These are phyloP conservation scores for Hoplodrina ambigua DNA, from an alignment of 2,888 invertebrate species.

Conservation along the genomic window DNA sequence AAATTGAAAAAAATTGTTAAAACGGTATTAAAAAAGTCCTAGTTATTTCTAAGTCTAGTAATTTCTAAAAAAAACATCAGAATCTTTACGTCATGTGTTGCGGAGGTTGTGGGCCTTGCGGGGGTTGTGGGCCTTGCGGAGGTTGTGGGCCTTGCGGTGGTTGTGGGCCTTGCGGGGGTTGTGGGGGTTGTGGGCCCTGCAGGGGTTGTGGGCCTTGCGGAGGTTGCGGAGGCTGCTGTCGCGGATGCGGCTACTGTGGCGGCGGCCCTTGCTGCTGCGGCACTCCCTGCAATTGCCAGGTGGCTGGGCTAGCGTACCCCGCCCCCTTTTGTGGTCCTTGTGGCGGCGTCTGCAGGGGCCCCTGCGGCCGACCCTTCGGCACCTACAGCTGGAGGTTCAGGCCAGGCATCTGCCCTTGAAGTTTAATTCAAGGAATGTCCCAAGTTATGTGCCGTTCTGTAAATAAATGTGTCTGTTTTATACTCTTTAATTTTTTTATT, in stretches of 20 bases:
- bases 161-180: constrained; percentile 36
- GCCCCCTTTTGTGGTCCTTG: constrained; percentile 77
- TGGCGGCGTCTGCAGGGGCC: constrained; percentile 70
- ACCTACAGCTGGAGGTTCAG: constrained; percentile 80
- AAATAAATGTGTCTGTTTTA: constrained; percentile 42
- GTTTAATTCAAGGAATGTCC: neutral
- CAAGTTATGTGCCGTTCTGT: constrained; percentile 10
- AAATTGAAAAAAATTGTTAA: constrained; percentile 40
- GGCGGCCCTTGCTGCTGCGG: constrained; percentile 66
- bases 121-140: no score
- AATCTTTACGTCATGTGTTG: constrained; percentile 43
- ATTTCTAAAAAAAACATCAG: neutral
- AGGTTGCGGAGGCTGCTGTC: constrained; percentile 40
- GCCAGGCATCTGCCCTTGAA: constrained; percentile 67
- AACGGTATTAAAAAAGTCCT: constrained; percentile 39
- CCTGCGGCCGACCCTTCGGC: constrained; percentile 79
- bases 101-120: constrained; percentile 37
- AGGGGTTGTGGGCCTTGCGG: constrained; percentile 19
- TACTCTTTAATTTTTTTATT: neutral
- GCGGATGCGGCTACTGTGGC: constrained; percentile 47
- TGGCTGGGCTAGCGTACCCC: constrained; percentile 72
- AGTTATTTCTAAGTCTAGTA: neutral
- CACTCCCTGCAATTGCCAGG: constrained; percentile 78
- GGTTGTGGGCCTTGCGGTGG: constrained; percentile 30
- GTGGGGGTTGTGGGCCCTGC: constrained; percentile 35